A percentile compares a stretch with the other conserved stretches of the same genome.
These are phyloP conservation scores for Scortum barcoo DNA, from an alignment of 2,113 vertebrate species.

Conservation along the genomic window DNA sequence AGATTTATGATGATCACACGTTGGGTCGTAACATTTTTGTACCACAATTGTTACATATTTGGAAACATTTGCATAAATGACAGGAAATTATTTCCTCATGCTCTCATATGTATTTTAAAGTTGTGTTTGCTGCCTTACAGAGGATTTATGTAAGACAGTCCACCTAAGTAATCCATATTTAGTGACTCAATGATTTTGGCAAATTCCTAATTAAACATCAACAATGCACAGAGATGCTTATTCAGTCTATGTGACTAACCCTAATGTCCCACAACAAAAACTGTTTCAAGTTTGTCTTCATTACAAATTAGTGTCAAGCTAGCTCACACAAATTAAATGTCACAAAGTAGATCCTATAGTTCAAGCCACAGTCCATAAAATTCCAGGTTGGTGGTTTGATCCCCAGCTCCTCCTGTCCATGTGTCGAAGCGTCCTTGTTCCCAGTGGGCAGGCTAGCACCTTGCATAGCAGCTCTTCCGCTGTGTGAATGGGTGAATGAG, in stretches of 20 bases:
- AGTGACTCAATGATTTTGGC: slow-evolving; percentile 1
- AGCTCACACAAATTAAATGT: neutral
- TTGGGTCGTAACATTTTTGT: too few species aligned
- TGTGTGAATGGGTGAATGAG: too few species aligned
- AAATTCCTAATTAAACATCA: neutral
- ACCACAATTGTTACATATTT: neutral
- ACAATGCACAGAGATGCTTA: neutral
- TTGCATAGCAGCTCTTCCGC: too few species aligned
- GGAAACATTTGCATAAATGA: neutral
- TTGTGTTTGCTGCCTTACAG: too few species aligned
- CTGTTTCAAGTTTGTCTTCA: neutral
- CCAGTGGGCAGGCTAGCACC: too few species aligned
- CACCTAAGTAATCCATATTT: neutral
- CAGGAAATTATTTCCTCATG: neutral
- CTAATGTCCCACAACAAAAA: too few species aligned
- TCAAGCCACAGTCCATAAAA: neutral
- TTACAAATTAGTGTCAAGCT: neutral
- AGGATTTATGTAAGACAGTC: too few species aligned
- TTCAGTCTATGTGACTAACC: too few species aligned
- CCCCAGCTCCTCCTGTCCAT: too few species aligned
- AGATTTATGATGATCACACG: too few species aligned
- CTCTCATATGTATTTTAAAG: neutral
- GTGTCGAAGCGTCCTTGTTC: too few species aligned
- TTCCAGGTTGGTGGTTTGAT: too few species aligned
- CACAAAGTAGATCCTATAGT: neutral